A percentile compares a stretch with the other conserved stretches of the same genome.
phyloP scores from a whole-genome alignment of 2,888 invertebrate species.

The Rhaphigaster nebulosa region DNA sequence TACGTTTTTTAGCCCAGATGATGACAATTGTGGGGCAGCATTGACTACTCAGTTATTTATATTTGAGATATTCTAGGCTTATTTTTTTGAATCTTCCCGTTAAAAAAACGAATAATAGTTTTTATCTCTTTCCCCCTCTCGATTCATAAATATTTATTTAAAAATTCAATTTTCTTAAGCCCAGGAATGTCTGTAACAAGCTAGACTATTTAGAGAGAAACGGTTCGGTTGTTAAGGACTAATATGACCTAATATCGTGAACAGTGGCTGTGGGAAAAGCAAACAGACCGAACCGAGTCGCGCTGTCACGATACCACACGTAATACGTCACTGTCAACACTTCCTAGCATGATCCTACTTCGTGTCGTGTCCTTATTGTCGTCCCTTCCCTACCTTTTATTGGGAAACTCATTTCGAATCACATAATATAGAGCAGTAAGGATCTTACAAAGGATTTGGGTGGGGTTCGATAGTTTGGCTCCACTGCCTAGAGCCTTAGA shows the following conservation, averaged over 20 bases:
- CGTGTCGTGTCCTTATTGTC: background rate
- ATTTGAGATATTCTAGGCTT: too few species aligned
- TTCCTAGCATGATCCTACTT: background rate
- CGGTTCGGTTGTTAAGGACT: background rate
- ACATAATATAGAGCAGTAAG: background rate
- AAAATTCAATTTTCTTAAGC: too few species aligned
- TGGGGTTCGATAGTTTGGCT: too few species aligned
- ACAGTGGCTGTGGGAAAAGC: background rate
- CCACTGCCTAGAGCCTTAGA: too few species aligned
- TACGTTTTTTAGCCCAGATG: too few species aligned
- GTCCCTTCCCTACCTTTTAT: background rate
- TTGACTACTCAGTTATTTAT: too few species aligned
- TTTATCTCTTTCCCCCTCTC: too few species aligned
- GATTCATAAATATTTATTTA: too few species aligned
- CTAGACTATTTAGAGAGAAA: background rate
- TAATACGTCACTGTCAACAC: slow-evolving; percentile 8
- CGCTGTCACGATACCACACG: background rate
- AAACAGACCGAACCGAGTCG: background rate
- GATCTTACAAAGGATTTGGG: background rate
- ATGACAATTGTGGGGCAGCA: too few species aligned
- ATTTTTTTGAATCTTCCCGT: too few species aligned
- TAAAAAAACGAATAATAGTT: too few species aligned
- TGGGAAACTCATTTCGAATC: background rate
- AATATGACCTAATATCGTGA: background rate
- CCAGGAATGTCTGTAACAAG: too few species aligned